phyloP scores from a whole-genome alignment of 2,797 vertebrate genomes.

The Pipistrellus pipistrellus region DNA sequence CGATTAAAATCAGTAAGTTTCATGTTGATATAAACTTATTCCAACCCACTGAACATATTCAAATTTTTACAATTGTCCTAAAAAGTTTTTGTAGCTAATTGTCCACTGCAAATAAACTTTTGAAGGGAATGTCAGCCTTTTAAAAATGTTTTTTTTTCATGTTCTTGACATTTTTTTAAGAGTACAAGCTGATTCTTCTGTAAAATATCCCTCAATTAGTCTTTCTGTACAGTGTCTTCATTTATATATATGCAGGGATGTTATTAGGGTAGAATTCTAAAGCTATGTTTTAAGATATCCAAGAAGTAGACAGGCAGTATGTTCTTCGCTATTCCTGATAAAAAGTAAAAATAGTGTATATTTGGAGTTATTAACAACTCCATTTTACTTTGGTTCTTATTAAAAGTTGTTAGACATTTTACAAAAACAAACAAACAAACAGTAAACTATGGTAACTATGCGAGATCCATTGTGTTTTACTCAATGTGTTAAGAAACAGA shows the following conservation, averaged over 20 bases:
- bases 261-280: slow-evolving; percentile 1
- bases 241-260: background rate
- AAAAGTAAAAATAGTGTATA: background rate
- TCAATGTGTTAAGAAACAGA: background rate
- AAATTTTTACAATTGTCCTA: background rate
- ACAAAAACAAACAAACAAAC: background rate
- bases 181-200: background rate
- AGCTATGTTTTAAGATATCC: slow-evolving; percentile 2
- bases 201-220: background rate
- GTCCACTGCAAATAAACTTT: background rate
- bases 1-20: slow-evolving; percentile 29
- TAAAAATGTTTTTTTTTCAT: background rate
- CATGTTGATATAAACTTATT: background rate
- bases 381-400: slow-evolving; percentile 4
- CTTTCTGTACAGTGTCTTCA: background rate
- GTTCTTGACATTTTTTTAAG: background rate
- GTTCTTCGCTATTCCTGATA: background rate
- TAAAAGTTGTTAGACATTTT: slow-evolving; percentile 30
- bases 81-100: background rate
- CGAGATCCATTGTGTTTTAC: background rate
- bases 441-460: background rate
- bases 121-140: background rate
- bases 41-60: background rate
- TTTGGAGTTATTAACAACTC: background rate
- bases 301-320: background rate